These are phyloP conservation scores for Pomatostomus ruficeps DNA, from an alignment of 2,113 vertebrate species.

Conservation along the genomic window DNA sequence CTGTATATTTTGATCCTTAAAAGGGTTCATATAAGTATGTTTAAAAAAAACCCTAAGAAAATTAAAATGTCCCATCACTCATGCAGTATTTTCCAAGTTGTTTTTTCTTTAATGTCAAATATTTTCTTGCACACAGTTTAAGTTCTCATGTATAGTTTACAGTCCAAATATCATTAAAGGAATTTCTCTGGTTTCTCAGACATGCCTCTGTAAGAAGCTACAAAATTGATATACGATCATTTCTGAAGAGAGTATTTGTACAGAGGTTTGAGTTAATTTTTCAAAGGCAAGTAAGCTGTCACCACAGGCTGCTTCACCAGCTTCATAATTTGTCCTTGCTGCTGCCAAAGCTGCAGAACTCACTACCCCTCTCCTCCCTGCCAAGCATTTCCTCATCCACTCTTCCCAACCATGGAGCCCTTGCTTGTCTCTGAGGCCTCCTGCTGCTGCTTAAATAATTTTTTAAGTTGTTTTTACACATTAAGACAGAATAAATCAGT, in stretches of 20 bases:
- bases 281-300: background rate
- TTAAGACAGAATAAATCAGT: background rate
- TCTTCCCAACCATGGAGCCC: background rate
- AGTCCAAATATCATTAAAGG: background rate
- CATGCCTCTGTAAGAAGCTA: background rate
- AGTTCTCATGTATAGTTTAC: background rate
- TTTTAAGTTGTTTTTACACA: background rate
- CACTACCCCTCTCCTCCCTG: background rate
- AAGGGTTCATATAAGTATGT: background rate
- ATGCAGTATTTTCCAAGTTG: background rate
- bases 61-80: background rate
- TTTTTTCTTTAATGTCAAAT: background rate
- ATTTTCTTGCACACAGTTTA: background rate
- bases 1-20: background rate
- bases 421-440: background rate
- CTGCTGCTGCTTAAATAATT: background rate
- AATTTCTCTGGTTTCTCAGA: background rate
- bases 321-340: background rate
- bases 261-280: background rate
- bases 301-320: background rate
- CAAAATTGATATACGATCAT: rapidly evolving
- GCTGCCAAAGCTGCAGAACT: background rate
- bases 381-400: background rate
- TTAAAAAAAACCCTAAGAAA: background rate
- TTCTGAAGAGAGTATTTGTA: background rate